Evolutionary conservation across 2,797 vertebrate genomes (phyloP), one percentile per base, ranked within the genome.

Genomic region (Manis javanica): DNA sequence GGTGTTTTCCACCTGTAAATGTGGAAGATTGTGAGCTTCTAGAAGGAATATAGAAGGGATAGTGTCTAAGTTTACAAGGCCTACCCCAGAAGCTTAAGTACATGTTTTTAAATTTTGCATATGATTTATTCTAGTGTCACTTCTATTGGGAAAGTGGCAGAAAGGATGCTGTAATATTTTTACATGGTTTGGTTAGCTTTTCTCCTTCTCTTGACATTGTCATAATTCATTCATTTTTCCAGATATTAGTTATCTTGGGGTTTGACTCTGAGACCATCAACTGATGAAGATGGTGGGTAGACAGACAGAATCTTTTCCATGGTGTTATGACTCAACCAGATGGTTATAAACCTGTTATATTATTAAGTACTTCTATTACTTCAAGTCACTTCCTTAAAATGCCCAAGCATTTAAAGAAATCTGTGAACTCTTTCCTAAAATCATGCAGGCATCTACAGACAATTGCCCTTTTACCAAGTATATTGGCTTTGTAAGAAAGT

Each of bases 401-500:
- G 23, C 31, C 66, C 4, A 91, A 16, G 2, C 14, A 55, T 95
- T 88, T 95, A 39, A 91, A 87, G n/a, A 74, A 79, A 87, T 79
- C 53, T 94, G 46, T 81, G 57, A 87, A 55, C 19, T 16, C 10
- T 75, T 64, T 79, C 34, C 34, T 74, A 78, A 84, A 90, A 69
- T 81, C 82, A 64, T 92, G 5, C 15, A 55, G 46, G 2, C 7
- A 89, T 86, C 53, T 69, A 19, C 4, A 64, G 71, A 78, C 23
- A 66, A 9, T 61, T 75, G 37, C 79, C 55, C 59, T 87, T 93
- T 83, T 18, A 34, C 75, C 57, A 94, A 78, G 34, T 89, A 34
- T 66, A 61, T 88, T 86, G 29, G 29, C 24, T 97, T 96, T 94
- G 31, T 82, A 85, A 90, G 42, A 46, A 82, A 53, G 29, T 51